A percentile compares a stretch with the other conserved stretches of the same genome.
Conservation (phyloP, 1,140 invertebrate species). For the Drosophila repletoides region DNA sequence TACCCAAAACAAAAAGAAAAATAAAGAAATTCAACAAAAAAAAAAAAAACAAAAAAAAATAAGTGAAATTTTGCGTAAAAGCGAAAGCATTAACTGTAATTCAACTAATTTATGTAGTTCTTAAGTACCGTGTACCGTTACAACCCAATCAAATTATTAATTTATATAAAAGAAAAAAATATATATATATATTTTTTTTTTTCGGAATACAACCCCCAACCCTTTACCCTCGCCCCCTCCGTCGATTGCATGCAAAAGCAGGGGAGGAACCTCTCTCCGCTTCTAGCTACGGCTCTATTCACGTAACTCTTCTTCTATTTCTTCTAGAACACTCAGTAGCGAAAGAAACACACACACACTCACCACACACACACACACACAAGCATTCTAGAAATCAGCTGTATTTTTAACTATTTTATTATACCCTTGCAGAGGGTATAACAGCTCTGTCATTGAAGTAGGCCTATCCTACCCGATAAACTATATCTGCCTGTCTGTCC, state of each 20-base stretch:
- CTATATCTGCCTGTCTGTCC: too few species aligned
- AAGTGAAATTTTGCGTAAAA: slow-evolving; percentile 30
- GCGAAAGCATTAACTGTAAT: slow-evolving; percentile 40
- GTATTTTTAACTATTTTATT: slow-evolving; percentile 13
- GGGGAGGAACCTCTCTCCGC: not conserved
- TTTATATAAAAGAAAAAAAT: slow-evolving; percentile 10
- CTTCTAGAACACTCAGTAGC: slow-evolving; percentile 11
- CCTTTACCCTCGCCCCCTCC: not conserved
- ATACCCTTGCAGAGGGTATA: too few species aligned
- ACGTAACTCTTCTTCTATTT: not conserved
- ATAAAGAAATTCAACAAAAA: slow-evolving; percentile 36
- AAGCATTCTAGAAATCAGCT: slow-evolving; percentile 7
- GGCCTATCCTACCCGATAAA: too few species aligned
- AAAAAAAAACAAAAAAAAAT: slow-evolving; percentile 16
- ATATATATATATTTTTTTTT: slow-evolving; percentile 7
- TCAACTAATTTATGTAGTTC: slow-evolving; percentile 71
- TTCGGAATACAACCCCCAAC: not conserved
- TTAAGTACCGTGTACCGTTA: slow-evolving; percentile 64
- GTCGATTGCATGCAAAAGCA: not conserved
- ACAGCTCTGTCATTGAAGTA: too few species aligned
- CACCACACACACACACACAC: slow-evolving; percentile 9
- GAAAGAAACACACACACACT: not conserved
- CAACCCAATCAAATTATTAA: slow-evolving; percentile 12
- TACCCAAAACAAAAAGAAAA: slow-evolving; percentile 31
- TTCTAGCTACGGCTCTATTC: not conserved